Percentiles rank a stretch among this genome's conserved stretches.
phyloP scores from a whole-genome alignment of 2,113 vertebrate genomes.

The Colius striatus region DNA sequence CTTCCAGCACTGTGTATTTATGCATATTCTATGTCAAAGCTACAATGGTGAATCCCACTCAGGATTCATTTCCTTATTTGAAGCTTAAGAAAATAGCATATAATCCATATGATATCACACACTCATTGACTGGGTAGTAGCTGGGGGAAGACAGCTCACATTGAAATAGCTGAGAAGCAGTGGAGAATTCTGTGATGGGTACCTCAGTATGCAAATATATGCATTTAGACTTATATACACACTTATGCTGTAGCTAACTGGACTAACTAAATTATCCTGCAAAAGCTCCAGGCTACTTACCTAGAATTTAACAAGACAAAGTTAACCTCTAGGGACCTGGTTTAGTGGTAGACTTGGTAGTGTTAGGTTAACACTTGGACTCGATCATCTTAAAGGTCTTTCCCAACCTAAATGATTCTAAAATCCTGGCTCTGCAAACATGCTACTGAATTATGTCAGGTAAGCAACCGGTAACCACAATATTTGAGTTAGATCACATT shows the following conservation, averaged over 20 bases:
- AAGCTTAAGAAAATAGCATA: conserved; percentile 21
- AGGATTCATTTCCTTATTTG: not conserved
- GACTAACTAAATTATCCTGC: not conserved
- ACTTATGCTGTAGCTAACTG: not conserved
- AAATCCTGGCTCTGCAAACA: not conserved
- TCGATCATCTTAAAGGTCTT: not conserved
- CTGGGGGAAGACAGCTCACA: not conserved
- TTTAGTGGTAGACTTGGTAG: not conserved
- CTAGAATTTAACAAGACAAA: not conserved
- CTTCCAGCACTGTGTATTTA: not conserved
- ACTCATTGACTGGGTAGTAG: not conserved
- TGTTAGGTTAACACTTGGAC: not conserved
- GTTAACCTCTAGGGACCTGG: not conserved
- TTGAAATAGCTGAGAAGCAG: not conserved
- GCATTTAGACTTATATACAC: not conserved
- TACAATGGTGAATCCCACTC: not conserved
- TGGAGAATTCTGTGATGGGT: not conserved
- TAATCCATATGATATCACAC: not conserved
- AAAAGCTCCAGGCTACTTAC: not conserved
- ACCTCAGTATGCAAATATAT: not conserved
- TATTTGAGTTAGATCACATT: not conserved
- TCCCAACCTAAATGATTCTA: not conserved
- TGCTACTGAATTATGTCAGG: not conserved
- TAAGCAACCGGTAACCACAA: not conserved
- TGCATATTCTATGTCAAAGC: not conserved